Conservation (phyloP, 2,888 invertebrate species). For the Acleris holmiana region DNA sequence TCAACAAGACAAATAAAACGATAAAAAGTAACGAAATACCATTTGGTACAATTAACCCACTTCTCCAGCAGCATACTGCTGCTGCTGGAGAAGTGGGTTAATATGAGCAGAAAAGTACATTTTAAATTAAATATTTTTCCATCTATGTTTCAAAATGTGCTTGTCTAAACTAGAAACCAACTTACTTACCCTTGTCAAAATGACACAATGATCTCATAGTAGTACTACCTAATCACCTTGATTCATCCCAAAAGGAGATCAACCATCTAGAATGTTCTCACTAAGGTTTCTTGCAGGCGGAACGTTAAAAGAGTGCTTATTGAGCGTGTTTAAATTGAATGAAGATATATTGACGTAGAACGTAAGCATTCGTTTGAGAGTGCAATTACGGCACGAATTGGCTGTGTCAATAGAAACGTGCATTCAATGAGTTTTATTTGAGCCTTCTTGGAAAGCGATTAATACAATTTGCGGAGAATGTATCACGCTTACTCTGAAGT, state of each 20-base stretch:
- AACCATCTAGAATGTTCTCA: not conserved
- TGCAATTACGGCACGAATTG: constrained; percentile 28
- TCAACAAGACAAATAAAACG: too few species aligned
- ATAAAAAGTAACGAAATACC: too few species aligned
- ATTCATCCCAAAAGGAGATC: not conserved
- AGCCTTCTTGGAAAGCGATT: constrained; percentile 40
- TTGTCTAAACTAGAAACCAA: too few species aligned
- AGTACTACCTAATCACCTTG: not conserved
- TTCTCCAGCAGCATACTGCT: too few species aligned
- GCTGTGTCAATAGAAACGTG: constrained; percentile 12
- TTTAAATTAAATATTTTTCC: too few species aligned
- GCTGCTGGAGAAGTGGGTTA: too few species aligned
- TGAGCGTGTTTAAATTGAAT: constrained; percentile 23
- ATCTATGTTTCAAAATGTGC: too few species aligned
- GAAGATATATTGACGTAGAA: constrained; percentile 20
- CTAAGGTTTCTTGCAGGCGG: constrained; percentile 8
- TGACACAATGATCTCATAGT: too few species aligned
- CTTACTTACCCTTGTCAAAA: too few species aligned
- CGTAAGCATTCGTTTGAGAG: constrained; percentile 18
- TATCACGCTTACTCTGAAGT: too few species aligned
- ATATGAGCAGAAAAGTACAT: too few species aligned
- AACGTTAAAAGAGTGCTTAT: constrained; percentile 18
- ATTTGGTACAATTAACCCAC: too few species aligned
- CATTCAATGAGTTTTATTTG: constrained; percentile 21
- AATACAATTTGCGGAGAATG: constrained; percentile 45